phyloP scores from a whole-genome alignment of 2,888 invertebrate genomes.

The Molorchus minor region DNA sequence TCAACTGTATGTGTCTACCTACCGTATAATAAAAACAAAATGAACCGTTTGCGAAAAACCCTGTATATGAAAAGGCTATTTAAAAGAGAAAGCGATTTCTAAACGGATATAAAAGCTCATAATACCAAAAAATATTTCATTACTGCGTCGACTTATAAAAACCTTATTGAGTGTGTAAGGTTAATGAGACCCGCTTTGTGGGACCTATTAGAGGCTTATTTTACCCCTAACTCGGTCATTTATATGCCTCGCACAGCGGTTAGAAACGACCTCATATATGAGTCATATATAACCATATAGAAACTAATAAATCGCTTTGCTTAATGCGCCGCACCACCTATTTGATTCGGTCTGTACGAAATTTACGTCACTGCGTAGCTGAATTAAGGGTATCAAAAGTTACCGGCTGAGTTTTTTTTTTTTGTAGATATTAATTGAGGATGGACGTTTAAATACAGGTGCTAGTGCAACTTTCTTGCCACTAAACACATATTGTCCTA shows the following conservation, averaged over 20 bases:
- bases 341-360: neutral
- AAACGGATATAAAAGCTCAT: too few relatives aligned
- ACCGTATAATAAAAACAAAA: too few relatives aligned
- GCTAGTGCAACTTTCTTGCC: too few relatives aligned
- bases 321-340: neutral
- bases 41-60: too few relatives aligned
- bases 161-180: neutral
- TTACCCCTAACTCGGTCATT: slow-evolving; percentile 2
- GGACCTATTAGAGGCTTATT: slow-evolving; percentile 1
- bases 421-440: too few relatives aligned
- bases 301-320: slow-evolving; percentile 4
- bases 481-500: too few relatives aligned
- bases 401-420: too few relatives aligned
- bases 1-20: too few relatives aligned
- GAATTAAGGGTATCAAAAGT: neutral
- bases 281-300: slow-evolving; percentile 1
- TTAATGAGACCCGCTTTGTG: neutral
- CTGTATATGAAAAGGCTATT: too few relatives aligned
- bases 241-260: slow-evolving; percentile 4
- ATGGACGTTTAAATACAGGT: too few relatives aligned
- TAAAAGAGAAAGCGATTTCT: too few relatives aligned
- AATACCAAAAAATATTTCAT: too few relatives aligned
- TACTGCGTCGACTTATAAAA: neutral
- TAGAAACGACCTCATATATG: neutral
- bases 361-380: neutral